A percentile compares a stretch with the other conserved stretches of the same genome.
Conservation (phyloP, 2,888 invertebrate species). For the Psylliodes chrysocephalus region DNA sequence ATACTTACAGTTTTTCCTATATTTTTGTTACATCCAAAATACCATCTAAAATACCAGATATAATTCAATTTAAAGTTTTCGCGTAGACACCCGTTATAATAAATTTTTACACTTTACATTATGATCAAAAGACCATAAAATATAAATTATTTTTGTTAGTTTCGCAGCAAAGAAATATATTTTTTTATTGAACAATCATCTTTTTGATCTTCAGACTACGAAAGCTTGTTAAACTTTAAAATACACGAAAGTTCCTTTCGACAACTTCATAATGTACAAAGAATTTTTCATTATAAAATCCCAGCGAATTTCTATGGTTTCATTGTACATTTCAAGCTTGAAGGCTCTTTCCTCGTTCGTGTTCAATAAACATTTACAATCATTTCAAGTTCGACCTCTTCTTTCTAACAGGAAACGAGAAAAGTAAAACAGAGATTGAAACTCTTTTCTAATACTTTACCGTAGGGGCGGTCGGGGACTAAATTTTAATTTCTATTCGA, state of each 20-base stretch:
- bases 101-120: no score
- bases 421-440: conserved; percentile 15
- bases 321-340: conserved; percentile 17
- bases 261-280: conserved; percentile 14
- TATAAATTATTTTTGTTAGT: no score
- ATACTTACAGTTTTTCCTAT: no score
- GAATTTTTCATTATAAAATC: conserved; percentile 5
- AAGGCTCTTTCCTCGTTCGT: conserved; percentile 15
- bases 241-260: neutral
- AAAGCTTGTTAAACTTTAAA: conserved; percentile 5
- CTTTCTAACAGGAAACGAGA: conserved; percentile 1
- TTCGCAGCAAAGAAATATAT: no score
- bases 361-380: conserved; percentile 21
- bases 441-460: conserved; percentile 5
- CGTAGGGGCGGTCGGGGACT: no score
- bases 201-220: neutral
- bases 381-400: conserved; percentile 9
- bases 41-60: no score
- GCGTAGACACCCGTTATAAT: no score
- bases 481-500: no score
- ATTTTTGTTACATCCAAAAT: no score
- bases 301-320: conserved; percentile 2
- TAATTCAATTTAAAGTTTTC: no score
- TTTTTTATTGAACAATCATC: neutral
- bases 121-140: no score